Evolutionary conservation across 2,888 invertebrate genomes (phyloP), one percentile per base, ranked within the genome.

Genomic region (Scaptomyza tumidula): DNA sequence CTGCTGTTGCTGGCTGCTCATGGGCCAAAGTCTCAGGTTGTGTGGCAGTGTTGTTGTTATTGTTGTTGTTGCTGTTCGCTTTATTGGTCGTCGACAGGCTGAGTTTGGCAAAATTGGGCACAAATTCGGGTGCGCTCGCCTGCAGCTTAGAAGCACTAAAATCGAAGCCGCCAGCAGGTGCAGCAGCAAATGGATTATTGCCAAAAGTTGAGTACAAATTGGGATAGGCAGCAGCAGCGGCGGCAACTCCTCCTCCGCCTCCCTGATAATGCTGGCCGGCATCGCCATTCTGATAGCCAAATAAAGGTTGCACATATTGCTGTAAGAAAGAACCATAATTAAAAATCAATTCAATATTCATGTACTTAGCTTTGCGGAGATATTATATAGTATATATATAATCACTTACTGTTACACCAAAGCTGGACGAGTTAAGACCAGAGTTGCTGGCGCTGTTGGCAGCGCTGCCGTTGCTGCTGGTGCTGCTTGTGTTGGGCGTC

Each of bases 61-160:
- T 89, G 56, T 35, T 62, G 43, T 63, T 71, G 24, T 55, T 68
- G 45, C 48, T 67, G 41, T 60, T 61, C 56, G 57, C 50, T 29
- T 45, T 54, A 43, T 56, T 60, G 49, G 29, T 43, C 6, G 54
- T 44, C 10, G 59, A 44, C 0, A 85, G 39, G 54, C 57, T 88
- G 13, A 92, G 76, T 65, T 89, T 90, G 45, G 88, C 86, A 66
- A 92, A 89, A 55, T 83, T 87, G 7, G 92, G 92, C 63, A 92
- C 86, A 71, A 92, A 92, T 78, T 92, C 92, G 3, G 91, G 90
- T 0, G 92, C 92, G 3, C 85, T 85, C 3, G 90, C 89, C 61
- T 91, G 88, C 52, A 92, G 79, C 68, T 89, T 91, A 11, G 92
- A 91, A 46, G 74, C 54, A 55, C 71, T 81, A 39, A 90, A 87